Evolutionary conservation across 2,888 invertebrate genomes (phyloP), one percentile per base, ranked within the genome.

Genomic region (Fissipunctia ypsillon): DNA sequence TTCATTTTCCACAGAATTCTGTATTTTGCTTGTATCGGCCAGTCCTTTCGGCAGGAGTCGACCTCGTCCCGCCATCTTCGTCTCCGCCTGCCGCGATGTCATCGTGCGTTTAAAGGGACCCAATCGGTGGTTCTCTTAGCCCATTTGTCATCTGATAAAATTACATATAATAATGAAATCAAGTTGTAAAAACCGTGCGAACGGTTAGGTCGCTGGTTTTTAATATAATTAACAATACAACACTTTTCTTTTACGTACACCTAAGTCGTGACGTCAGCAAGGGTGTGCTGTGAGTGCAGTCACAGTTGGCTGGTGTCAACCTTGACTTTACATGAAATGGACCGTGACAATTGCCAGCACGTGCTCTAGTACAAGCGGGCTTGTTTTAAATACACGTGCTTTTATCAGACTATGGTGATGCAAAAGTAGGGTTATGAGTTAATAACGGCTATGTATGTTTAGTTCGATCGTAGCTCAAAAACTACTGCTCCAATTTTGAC

Each of bases 241-340:
- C 14, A 48, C 12, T 31, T 25, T 38, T 48, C 9, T 54, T 52
- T 66, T 41, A 57, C 61, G 41, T 63, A n/a, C 31, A 12, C 7
- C 3, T 22, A 60, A 63, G 22, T 22, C 1, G 3, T 76, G 69
- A 74, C 41, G 56, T 69, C 74, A 79, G 48, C 64, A 60, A 76
- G 73, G 83, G 82, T 71, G 43, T n/a, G 25, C 28, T 28, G 52
- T n/a, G n/a, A n/a, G n/a, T 35, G 22, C 41, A 38, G 69, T 43
- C 64, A 52, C 80, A 78, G 66, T 59, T 64, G 72, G 78, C 65
- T 82, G 86, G 59, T 10, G 41, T 28, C 78, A 83, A 56, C 88
- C 88, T 87, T 88, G 88, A 87, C 85, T 80, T 81, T 83, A 84
- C 43, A 38, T 75, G 68, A 75, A 84, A 83, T 87, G 76, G 79